These are phyloP conservation scores for Pteronotus mesoamericanus DNA, from an alignment of 2,797 vertebrate species.

Conservation along the genomic window DNA sequence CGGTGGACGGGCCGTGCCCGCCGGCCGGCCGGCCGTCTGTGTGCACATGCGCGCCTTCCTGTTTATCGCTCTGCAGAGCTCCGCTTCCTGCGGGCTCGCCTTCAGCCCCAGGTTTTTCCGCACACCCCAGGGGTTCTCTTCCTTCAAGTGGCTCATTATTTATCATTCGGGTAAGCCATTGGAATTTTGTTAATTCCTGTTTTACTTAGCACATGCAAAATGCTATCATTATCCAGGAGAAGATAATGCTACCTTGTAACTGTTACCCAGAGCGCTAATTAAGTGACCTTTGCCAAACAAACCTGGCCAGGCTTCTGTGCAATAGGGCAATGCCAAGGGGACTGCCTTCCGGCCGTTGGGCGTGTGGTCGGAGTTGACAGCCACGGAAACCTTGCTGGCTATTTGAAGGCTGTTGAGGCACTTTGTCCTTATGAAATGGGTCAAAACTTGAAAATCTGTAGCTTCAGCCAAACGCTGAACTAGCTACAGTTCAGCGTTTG, in stretches of 20 bases:
- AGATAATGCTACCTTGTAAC: constrained; percentile 67
- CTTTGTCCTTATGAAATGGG: constrained; percentile 24
- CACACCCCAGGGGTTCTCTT: constrained; percentile 83
- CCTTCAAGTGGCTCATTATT: constrained; percentile 84
- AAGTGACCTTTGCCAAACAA: constrained; percentile 70
- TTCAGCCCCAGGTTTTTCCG: constrained; percentile 83
- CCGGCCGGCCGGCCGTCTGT: constrained; percentile 62
- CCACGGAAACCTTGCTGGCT: constrained; percentile 52
- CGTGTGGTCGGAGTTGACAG: constrained; percentile 46
- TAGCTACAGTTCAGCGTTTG: not conserved
- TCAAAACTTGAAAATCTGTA: not conserved
- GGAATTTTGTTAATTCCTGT: constrained; percentile 87
- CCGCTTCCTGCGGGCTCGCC: constrained; percentile 87
- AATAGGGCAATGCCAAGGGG: constrained; percentile 48
- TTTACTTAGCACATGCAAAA: constrained; percentile 80
- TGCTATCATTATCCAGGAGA: constrained; percentile 73
- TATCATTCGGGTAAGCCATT: constrained; percentile 81
- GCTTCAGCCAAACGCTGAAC: not conserved
- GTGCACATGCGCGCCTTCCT: constrained; percentile 87
- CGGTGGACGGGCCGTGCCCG: constrained; percentile 75
- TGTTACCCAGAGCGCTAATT: constrained; percentile 71
- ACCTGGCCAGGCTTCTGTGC: constrained; percentile 36
- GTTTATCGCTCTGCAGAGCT: constrained; percentile 88
- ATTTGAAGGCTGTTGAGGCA: not conserved
- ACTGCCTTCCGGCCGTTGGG: constrained; percentile 49